Conservation (phyloP, 2,888 invertebrate species). For the Seladonia tumulorum region DNA sequence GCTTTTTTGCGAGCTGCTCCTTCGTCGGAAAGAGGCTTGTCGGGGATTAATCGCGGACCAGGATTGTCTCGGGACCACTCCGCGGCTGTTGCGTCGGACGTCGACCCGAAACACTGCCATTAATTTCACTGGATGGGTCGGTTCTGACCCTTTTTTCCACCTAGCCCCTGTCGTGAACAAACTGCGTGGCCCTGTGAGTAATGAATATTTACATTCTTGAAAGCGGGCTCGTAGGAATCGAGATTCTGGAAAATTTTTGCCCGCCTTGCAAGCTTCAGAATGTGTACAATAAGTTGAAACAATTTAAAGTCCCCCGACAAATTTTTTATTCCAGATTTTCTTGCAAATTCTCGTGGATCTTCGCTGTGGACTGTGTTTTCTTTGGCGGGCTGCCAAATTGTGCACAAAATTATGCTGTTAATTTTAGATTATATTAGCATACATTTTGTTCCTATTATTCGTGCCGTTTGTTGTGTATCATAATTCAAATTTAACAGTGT, state of each 20-base stretch:
- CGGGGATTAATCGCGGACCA: slow-evolving; percentile 13
- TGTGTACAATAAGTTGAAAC: not conserved
- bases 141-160: not conserved
- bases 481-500: too few relatives aligned
- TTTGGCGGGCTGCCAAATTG: too few relatives aligned
- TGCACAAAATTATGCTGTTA: too few relatives aligned
- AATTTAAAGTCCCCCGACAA: not conserved
- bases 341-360: too few relatives aligned
- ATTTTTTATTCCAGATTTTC: not conserved
- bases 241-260: not conserved
- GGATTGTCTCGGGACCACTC: not conserved
- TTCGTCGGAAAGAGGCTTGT: slow-evolving; percentile 1
- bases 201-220: not conserved
- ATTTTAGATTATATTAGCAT: too few relatives aligned
- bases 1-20: not conserved
- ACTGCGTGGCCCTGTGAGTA: not conserved
- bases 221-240: not conserved
- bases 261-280: not conserved
- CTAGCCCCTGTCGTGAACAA: not conserved
- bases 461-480: too few relatives aligned
- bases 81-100: not conserved
- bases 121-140: not conserved
- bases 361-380: too few relatives aligned
- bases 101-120: not conserved
- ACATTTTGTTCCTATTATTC: too few relatives aligned